phyloP scores from a whole-genome alignment of 2,888 invertebrate species.

The Tenthredo distinguenda region DNA sequence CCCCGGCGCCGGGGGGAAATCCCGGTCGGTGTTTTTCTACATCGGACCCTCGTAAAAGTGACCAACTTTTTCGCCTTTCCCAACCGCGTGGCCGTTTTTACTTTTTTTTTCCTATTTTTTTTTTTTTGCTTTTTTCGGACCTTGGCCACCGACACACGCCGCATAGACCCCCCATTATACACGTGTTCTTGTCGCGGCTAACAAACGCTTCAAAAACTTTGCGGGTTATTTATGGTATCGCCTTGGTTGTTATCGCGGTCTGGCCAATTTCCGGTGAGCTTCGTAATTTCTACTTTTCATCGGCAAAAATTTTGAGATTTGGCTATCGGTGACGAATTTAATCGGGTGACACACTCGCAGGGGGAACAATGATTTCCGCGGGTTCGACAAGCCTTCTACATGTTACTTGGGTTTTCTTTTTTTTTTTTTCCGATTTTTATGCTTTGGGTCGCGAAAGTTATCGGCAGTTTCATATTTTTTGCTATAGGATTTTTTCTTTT shows the following conservation, averaged over 20 bases:
- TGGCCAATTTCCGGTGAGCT: not conserved
- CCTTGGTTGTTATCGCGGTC: not conserved
- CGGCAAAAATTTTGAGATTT: not conserved
- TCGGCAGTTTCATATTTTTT: not conserved
- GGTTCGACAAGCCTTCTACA: not conserved
- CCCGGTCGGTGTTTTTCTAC: conserved; percentile 53
- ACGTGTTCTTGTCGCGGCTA: conserved; percentile 48
- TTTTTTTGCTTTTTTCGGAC: conserved; percentile 49
- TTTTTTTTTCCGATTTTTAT: not conserved
- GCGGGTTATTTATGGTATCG: conserved; percentile 54
- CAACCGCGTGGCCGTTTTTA: conserved; percentile 24
- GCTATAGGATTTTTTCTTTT: not conserved
- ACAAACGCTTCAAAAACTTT: conserved; percentile 46
- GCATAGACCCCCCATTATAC: not conserved
- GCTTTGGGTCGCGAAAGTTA: not conserved
- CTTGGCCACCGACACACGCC: conserved; percentile 39
- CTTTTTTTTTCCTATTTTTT: not conserved
- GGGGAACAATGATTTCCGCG: not conserved
- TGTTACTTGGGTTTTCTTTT: not conserved
- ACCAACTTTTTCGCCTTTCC: conserved; percentile 57
- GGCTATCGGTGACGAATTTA: not conserved
- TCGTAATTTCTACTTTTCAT: not conserved
- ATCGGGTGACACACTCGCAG: not conserved
- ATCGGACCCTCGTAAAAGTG: conserved; percentile 58
- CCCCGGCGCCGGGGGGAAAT: conserved; percentile 50